phyloP scores from a whole-genome alignment of 2,888 invertebrate species.

The Diplazon laetatorius region DNA sequence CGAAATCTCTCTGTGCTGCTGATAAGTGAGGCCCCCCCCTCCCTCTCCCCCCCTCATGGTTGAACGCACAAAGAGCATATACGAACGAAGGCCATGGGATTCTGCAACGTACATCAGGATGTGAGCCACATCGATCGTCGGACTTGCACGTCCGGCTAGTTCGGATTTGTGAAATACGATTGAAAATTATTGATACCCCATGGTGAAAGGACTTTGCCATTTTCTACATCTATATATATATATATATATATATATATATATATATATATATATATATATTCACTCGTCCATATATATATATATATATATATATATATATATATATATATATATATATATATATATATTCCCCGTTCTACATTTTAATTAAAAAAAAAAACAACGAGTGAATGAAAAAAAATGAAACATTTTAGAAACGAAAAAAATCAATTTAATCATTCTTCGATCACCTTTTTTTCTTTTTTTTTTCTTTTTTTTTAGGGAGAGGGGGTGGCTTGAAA shows the following conservation, averaged over 20 bases:
- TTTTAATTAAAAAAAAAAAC: no score
- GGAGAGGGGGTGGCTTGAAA: no score
- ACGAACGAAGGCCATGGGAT: slow-evolving; percentile 20
- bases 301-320: no score
- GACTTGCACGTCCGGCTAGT: slow-evolving; percentile 17
- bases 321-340: no score
- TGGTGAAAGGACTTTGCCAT: background rate
- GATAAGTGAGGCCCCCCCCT: slow-evolving; percentile 39
- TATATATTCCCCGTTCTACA: no score
- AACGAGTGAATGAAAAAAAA: no score
- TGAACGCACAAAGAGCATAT: slow-evolving; percentile 49
- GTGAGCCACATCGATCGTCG: slow-evolving; percentile 38
- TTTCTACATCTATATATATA: background rate
- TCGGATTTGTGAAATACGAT: slow-evolving; percentile 57
- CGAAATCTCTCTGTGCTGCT: slow-evolving; percentile 35
- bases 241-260: no score
- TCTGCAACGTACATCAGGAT: slow-evolving; percentile 20
- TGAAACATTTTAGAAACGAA: slow-evolving; percentile 49
- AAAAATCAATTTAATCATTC: slow-evolving; percentile 38
- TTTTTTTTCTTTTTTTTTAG: slow-evolving; percentile 2
- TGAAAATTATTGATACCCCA: slow-evolving; percentile 58
- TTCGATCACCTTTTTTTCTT: background rate
- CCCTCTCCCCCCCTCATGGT: no score
- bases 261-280: no score
- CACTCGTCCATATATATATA: no score